Percentiles rank a stretch among this genome's conserved stretches.
Conservation (phyloP, 2,888 invertebrate genomes). For the Synanthedon andrenaeformis region DNA sequence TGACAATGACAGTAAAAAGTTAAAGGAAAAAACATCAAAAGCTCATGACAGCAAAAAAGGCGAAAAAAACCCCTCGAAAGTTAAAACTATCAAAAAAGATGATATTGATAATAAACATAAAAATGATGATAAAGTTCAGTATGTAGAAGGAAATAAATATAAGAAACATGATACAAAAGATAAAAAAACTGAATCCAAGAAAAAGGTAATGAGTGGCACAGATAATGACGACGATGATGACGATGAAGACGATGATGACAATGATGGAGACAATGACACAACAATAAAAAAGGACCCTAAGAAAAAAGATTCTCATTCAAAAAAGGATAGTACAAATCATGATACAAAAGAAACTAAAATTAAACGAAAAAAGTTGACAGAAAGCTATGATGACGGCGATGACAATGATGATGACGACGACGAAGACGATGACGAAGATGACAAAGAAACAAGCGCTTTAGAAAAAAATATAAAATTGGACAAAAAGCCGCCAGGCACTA, state of each 20-base stretch:
- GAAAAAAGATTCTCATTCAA: constrained; percentile 5
- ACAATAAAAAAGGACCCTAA: constrained; percentile 1
- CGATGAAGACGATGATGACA: constrained; percentile 16
- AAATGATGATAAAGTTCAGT: constrained; percentile 12
- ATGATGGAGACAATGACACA: constrained; percentile 10
- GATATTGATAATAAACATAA: constrained; percentile 10
- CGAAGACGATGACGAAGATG: constrained; percentile 4
- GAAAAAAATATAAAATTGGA: constrained; percentile 4
- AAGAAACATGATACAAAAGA: constrained; percentile 12
- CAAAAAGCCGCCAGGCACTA: background rate
- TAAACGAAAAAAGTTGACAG: constrained; percentile 5
- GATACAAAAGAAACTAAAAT: background rate
- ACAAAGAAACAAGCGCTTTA: constrained; percentile 12
- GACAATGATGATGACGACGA: constrained; percentile 1
- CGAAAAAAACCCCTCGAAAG: constrained; percentile 4
- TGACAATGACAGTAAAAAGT: constrained; percentile 9
- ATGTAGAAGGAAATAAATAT: constrained; percentile 9
- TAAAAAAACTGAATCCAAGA: constrained; percentile 5
- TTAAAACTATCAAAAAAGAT: background rate
- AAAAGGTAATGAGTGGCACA: constrained; percentile 9
- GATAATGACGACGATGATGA: constrained; percentile 22
- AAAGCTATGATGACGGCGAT: constrained; percentile 10
- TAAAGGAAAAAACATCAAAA: constrained; percentile 3
- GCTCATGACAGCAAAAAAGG: background rate
- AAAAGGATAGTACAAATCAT: constrained; percentile 6